Evolutionary conservation across 2,797 vertebrate genomes (phyloP).

Genomic region (Avahi laniger): DNA sequence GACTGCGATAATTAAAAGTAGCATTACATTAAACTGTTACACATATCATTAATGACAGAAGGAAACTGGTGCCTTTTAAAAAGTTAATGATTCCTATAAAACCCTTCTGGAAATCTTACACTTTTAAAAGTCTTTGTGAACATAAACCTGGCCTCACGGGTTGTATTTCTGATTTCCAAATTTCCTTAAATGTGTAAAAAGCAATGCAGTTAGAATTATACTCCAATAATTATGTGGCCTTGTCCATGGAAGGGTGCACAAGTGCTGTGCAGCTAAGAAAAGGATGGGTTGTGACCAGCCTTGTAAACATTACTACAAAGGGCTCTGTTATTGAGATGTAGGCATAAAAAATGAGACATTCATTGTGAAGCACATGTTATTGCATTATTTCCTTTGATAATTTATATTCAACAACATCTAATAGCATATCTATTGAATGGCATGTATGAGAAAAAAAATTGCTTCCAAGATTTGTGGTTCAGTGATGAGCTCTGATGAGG

Average conservation of each 20-base stretch:
- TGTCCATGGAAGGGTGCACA: background rate
- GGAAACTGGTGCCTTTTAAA: slow-evolving; percentile 85
- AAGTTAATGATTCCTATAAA: slow-evolving; percentile 91
- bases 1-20: slow-evolving; percentile 94
- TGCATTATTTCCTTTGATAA: slow-evolving; percentile 72
- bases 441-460: background rate
- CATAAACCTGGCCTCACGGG: background rate
- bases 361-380: slow-evolving; percentile 44
- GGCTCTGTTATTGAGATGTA: slow-evolving; percentile 60
- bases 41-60: slow-evolving; percentile 91
- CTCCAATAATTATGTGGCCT: background rate
- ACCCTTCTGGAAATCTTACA: slow-evolving; percentile 82
- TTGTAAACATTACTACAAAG: slow-evolving; percentile 66
- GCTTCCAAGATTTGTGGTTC: slow-evolving; percentile 69
- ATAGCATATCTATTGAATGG: slow-evolving; percentile 41
- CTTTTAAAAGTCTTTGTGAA: slow-evolving; percentile 70
- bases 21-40: slow-evolving; percentile 91
- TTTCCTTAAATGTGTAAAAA: background rate
- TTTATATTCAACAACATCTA: slow-evolving; percentile 75
- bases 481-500: slow-evolving; percentile 47
- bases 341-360: slow-evolving; percentile 27
- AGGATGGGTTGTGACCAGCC: slow-evolving; percentile 49
- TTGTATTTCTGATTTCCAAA: background rate
- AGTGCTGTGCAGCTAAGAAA: background rate
- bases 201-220: background rate